Conservation (phyloP, 2,888 invertebrate species). For the Ophion obscuratus region DNA sequence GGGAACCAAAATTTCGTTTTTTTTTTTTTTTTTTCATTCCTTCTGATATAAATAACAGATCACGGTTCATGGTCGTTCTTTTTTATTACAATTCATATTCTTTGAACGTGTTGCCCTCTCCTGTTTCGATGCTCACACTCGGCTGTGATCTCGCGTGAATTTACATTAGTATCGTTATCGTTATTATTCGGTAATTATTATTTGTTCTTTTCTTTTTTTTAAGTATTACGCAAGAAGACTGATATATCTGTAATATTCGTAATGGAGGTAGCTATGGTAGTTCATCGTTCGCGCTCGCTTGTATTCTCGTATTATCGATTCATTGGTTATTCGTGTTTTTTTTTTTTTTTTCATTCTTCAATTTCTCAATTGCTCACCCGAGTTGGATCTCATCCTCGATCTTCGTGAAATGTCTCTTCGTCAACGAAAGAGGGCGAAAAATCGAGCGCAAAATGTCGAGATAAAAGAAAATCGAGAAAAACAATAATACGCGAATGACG, state of each 20-base stretch:
- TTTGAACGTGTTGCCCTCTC: slow-evolving; percentile 1
- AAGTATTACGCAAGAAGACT: slow-evolving; percentile 76
- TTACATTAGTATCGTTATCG: slow-evolving; percentile 57
- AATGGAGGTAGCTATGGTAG: slow-evolving; percentile 83
- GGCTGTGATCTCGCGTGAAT: slow-evolving; percentile 39
- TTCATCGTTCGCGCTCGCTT: slow-evolving; percentile 69
- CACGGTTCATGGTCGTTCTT: slow-evolving; percentile 29
- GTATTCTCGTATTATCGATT: slow-evolving; percentile 25
- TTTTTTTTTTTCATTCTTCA: slow-evolving; percentile 44
- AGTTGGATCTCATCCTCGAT: background rate
- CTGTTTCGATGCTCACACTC: slow-evolving; percentile 15
- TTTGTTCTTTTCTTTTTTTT: background rate
- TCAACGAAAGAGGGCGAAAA: slow-evolving; percentile 74
- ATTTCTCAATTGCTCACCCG: background rate
- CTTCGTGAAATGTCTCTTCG: slow-evolving; percentile 73
- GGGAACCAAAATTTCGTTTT: slow-evolving; percentile 34
- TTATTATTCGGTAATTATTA: slow-evolving; percentile 55
- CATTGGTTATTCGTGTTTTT: slow-evolving; percentile 12
- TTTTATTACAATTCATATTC: background rate
- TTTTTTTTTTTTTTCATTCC: background rate
- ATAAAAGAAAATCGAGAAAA: slow-evolving; percentile 21
- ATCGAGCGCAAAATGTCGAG: slow-evolving; percentile 35
- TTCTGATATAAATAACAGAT: slow-evolving; percentile 35
- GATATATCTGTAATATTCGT: slow-evolving; percentile 73
- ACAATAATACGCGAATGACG: slow-evolving; percentile 66